Evolutionary conservation across 2,113 vertebrate genomes (phyloP).

Genomic region (Calcarius ornatus): DNA sequence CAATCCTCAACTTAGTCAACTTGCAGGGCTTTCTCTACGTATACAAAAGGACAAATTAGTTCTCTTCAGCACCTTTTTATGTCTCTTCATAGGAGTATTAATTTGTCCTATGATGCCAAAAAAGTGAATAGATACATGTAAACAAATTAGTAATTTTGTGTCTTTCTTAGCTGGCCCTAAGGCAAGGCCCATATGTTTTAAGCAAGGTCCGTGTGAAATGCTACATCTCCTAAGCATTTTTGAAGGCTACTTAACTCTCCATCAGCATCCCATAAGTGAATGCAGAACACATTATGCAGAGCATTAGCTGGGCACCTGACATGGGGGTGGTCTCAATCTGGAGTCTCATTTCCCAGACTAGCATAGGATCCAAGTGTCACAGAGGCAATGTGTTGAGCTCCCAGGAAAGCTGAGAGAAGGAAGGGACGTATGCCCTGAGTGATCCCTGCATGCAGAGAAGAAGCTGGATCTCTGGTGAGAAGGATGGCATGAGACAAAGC

Average conservation of each 20-base stretch:
- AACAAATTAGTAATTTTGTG: not conserved
- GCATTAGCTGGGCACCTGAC: slow-evolving; percentile 53
- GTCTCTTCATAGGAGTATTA: not conserved
- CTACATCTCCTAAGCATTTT: not conserved
- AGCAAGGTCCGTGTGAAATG: not conserved
- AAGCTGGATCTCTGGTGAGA: not conserved
- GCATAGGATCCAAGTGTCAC: slow-evolving; percentile 24
- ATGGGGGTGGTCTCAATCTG: slow-evolving; percentile 65
- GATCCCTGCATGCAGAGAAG: not conserved
- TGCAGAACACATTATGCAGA: not conserved
- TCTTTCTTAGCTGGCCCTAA: not conserved
- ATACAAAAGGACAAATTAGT: not conserved
- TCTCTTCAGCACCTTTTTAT: not conserved
- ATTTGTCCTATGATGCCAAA: not conserved
- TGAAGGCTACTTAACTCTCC: slow-evolving; percentile 15
- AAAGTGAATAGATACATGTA: not conserved
- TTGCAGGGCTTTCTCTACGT: not conserved
- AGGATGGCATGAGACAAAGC: slow-evolving; percentile 30
- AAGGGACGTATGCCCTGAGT: not conserved
- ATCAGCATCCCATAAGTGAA: not conserved
- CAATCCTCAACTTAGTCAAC: not conserved
- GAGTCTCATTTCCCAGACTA: slow-evolving; percentile 53
- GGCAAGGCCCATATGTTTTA: not conserved
- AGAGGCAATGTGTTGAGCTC: slow-evolving; percentile 38
- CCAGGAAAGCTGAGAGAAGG: slow-evolving; percentile 30